These are phyloP conservation scores for Tokudaia tokunoshimensis DNA, from an alignment of 2,797 vertebrate species.

Conservation along the genomic window DNA sequence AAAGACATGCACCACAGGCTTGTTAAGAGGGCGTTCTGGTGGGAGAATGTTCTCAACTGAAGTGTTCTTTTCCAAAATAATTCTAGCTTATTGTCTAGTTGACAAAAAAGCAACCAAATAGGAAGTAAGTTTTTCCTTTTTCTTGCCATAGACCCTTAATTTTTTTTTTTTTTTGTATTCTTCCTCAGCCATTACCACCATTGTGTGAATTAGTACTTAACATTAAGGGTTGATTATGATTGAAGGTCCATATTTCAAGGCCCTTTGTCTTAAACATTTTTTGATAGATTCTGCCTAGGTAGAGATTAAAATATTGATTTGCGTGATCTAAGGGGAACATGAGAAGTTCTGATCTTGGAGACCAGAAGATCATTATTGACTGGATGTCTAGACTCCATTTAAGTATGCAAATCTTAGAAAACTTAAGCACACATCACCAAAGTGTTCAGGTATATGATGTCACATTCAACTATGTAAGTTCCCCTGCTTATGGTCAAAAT, in stretches of 20 bases:
- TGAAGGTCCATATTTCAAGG: background rate
- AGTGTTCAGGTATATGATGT: background rate
- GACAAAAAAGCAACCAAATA: background rate
- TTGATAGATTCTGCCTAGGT: background rate
- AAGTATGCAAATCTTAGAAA: background rate
- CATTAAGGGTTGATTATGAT: background rate
- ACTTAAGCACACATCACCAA: background rate
- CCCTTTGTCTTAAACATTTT: background rate
- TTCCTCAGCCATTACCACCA: background rate
- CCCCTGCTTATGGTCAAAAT: background rate
- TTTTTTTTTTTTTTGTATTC: background rate
- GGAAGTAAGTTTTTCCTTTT: background rate
- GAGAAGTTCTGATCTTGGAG: background rate
- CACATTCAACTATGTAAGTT: background rate
- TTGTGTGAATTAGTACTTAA: background rate
- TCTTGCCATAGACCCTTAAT: background rate
- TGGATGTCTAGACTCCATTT: background rate
- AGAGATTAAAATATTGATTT: background rate
- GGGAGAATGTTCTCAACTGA: background rate
- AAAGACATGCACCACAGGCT: background rate
- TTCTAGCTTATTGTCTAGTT: background rate
- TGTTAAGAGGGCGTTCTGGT: background rate
- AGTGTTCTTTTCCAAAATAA: background rate
- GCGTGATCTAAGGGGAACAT: background rate
- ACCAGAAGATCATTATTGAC: background rate